Conservation (phyloP, 2,888 invertebrate genomes). For the Drosophila siamana region DNA sequence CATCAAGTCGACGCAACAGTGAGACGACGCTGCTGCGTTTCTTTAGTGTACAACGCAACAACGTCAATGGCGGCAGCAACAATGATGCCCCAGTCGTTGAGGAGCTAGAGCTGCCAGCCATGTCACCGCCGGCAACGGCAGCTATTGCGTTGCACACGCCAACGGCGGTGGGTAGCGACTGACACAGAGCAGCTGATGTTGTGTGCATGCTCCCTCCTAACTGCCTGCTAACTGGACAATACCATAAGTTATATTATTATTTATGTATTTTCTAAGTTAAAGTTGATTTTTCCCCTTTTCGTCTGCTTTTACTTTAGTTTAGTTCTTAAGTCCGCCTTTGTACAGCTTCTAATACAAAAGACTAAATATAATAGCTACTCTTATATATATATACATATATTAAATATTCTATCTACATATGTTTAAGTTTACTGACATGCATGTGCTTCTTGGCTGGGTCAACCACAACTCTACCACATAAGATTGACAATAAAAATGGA, state of each 20-base stretch:
- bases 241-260: conserved; percentile 17
- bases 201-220: background rate
- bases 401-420: conserved; percentile 14
- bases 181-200: conserved; percentile 8
- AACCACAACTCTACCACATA: conserved; percentile 12
- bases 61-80: conserved; percentile 16
- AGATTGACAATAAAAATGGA: conserved; percentile 42
- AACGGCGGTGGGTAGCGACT: conserved; percentile 66
- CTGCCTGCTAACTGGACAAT: conserved; percentile 25
- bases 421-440: conserved; percentile 45
- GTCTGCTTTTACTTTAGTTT: conserved; percentile 10
- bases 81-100: conserved; percentile 16
- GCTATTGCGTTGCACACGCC: conserved; percentile 30
- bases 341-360: conserved; percentile 43
- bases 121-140: conserved; percentile 8
- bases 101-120: conserved; percentile 20
- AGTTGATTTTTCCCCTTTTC: conserved; percentile 9
- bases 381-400: conserved; percentile 12
- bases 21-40: conserved; percentile 84
- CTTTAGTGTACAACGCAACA: conserved; percentile 80
- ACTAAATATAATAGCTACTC: conserved; percentile 19
- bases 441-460: conserved; percentile 54
- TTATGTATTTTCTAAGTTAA: conserved; percentile 21
- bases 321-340: conserved; percentile 28
- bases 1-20: conserved; percentile 83